Percentiles rank a stretch among this genome's conserved stretches.
phyloP scores from a whole-genome alignment of 2,113 vertebrate genomes.

The cat (Felis catus) region F.catus_Fca126_mat1.0 CM031427.1:40301001-40301500 shows the following conservation, averaged over 20 bases:
- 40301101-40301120: no score
- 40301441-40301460: no score
- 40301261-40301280: background rate
- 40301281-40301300: background rate
- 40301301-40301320: background rate
- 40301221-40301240: background rate
- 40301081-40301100: no score
- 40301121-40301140: background rate
- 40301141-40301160: background rate
- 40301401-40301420: background rate
- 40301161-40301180: background rate
- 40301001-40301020: no score
- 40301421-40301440: background rate
- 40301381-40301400: background rate
- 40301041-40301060: no score
- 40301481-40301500: background rate
- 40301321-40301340: fast-evolving
- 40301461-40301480: background rate
- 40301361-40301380: background rate
- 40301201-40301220: background rate
- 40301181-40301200: background rate
- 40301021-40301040: no score
- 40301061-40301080: no score
- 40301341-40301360: background rate
- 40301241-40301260: background rate